Percentiles rank a stretch among this genome's conserved stretches.
phyloP scores from a whole-genome alignment of 2,797 vertebrate genomes.

The Sebastiscus albofasciatus region DNA sequence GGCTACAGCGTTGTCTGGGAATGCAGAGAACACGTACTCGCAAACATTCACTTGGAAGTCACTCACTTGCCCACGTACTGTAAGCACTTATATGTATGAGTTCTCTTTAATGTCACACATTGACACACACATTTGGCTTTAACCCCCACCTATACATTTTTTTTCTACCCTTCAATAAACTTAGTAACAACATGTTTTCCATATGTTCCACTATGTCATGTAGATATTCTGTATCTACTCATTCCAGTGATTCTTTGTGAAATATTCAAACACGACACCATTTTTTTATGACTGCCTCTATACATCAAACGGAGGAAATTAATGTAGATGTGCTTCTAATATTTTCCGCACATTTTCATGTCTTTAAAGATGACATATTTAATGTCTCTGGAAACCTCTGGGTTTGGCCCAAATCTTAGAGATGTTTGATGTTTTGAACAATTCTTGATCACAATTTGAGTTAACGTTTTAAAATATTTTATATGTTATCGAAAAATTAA shows the following conservation, averaged over 20 bases:
- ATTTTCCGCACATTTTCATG: neutral
- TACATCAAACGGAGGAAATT: neutral
- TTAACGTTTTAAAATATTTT: neutral
- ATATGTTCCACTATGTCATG: neutral
- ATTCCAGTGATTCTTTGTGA: neutral
- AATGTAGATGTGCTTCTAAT: neutral
- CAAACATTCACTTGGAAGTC: slow-evolving; percentile 31
- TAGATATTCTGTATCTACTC: neutral
- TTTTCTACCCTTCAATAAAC: neutral
- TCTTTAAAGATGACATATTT: neutral
- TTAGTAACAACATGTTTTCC: neutral
- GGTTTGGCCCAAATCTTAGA: neutral
- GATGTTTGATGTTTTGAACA: neutral
- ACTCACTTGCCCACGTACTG: slow-evolving; percentile 41
- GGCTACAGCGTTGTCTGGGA: slow-evolving; percentile 56
- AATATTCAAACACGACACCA: neutral
- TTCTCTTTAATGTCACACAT: slow-evolving; percentile 6
- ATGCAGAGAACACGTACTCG: slow-evolving; percentile 18
- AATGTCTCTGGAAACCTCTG: neutral
- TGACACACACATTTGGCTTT: slow-evolving; percentile 33
- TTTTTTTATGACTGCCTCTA: neutral
- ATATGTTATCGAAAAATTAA: neutral
- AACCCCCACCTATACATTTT: no score
- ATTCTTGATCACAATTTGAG: neutral
- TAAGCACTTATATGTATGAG: slow-evolving; percentile 24